Base-by-base conservation (phyloP, 1,140 invertebrate species). In the Hypothenemus hampei region DNA sequence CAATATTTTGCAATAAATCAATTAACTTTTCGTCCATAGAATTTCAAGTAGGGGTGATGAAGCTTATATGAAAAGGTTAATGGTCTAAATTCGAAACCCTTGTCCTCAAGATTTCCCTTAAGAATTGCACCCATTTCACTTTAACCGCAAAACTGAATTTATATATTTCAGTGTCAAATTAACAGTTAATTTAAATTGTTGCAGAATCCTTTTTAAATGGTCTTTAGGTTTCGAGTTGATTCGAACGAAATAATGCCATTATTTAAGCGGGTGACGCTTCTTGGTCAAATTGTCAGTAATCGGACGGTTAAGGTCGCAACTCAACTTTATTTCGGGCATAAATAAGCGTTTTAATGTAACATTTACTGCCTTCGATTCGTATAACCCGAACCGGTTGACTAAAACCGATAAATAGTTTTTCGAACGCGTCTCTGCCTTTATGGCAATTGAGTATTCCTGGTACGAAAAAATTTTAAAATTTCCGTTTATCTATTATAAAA, bases 321-420 rank as follows among this genome's bases (percentile, higher is more conserved):
- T 66, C 64, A 66, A 50, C 55, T 66, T 62, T 59, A 59, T 59
- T 66, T 55, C 57, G 50, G 31, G 57, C 59, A 66, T 66, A 64
- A 66, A 66, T 64, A 66, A 66, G 58, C 57, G 56, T 64, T 64
- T 66, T 64, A 66, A 66, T 66, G 64, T 62, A 61, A 57, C 62
- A 63, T 66, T 66, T 64, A 64, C 62, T 50, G 58, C 57, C 56
- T 46, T 60, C 56, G 56, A 55, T 63, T 65, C 58, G 40, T 59
- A 64, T 53, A 51, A 60, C 59, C 59, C 58, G 57, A 66, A 65
- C 64, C 64, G 64, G 64, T 66, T 60, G 59, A 66, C 55, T 60
- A 58, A 53, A 62, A 64, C 60, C 48, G 58, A 62, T 64, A 64
- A 64, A 66, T 64, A 64, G 61, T 58, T 48, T 33, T 53, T 54